A percentile compares a stretch with the other conserved stretches of the same genome.
Evolutionary conservation across 2,888 invertebrate genomes (phyloP).

Genomic region (Peribatodes rhomboidaria): DNA sequence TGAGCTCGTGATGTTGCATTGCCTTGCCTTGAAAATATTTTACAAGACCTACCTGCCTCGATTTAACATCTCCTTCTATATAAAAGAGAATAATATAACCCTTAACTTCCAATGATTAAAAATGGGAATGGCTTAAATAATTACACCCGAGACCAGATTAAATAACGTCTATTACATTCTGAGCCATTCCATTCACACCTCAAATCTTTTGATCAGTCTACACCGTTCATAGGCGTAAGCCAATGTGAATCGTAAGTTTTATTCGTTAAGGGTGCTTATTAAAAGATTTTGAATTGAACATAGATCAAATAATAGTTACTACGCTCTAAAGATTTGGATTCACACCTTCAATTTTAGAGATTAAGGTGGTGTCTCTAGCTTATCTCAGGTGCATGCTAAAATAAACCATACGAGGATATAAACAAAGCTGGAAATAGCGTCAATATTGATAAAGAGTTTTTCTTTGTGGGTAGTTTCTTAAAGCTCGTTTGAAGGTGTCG

Average conservation of each 20-base stretch:
- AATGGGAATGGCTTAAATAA: background rate
- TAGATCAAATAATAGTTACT: constrained; percentile 3
- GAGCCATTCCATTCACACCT: constrained; percentile 4
- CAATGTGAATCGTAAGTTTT: background rate
- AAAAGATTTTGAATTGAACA: background rate
- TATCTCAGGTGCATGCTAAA: constrained; percentile 6
- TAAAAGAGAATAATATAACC: too few species aligned
- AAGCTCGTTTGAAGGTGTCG: constrained; percentile 35
- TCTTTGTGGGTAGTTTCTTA: constrained; percentile 24
- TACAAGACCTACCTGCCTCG: too few species aligned
- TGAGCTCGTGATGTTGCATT: too few species aligned
- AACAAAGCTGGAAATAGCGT: constrained; percentile 15
- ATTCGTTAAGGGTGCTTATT: background rate
- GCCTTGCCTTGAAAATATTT: too few species aligned
- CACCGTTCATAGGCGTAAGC: background rate
- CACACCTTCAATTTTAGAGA: constrained; percentile 34
- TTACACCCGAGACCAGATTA: background rate
- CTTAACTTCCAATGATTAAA: background rate
- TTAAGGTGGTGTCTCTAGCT: constrained; percentile 36
- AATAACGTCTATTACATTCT: background rate
- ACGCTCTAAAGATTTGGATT: background rate
- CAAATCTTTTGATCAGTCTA: background rate
- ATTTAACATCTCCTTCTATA: too few species aligned
- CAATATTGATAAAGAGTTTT: background rate
- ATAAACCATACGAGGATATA: background rate